Conservation (phyloP, 2,888 invertebrate species). For the Laothoe populi region DNA sequence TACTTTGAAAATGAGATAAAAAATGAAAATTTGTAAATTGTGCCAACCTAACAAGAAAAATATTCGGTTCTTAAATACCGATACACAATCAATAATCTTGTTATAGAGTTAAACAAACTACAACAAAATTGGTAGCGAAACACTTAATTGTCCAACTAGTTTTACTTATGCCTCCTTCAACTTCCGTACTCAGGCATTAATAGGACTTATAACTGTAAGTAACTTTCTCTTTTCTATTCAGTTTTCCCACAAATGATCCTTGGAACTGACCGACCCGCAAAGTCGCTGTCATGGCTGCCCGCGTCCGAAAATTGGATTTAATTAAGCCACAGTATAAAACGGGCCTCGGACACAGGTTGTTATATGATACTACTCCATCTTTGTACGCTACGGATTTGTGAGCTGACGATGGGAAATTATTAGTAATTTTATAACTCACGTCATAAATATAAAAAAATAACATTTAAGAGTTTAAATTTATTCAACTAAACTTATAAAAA, state of each 20-base stretch:
- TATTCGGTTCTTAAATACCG: no score
- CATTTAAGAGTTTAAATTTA: background rate
- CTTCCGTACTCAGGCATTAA: conserved; percentile 3
- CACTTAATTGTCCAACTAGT: conserved; percentile 4
- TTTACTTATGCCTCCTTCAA: background rate
- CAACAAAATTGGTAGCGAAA: background rate
- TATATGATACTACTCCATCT: conserved; percentile 41
- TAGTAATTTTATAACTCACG: no score
- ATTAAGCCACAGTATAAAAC: conserved; percentile 61
- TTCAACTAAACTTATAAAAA: no score
- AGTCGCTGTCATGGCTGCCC: conserved; percentile 62
- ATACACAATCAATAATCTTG: background rate
- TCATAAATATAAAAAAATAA: no score
- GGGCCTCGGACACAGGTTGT: conserved; percentile 45
- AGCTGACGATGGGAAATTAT: background rate
- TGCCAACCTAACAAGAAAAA: background rate
- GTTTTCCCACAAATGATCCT: conserved; percentile 20
- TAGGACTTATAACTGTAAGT: conserved; percentile 3
- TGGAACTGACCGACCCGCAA: conserved; percentile 41
- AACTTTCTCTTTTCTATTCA: conserved; percentile 21
- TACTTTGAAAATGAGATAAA: background rate
- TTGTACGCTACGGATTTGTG: conserved; percentile 20
- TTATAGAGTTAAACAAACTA: background rate
- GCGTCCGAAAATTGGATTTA: conserved; percentile 73
- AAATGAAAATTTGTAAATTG: background rate